Conservation (phyloP, 2,113 vertebrate species). For the Saguinus imperator region DNA sequence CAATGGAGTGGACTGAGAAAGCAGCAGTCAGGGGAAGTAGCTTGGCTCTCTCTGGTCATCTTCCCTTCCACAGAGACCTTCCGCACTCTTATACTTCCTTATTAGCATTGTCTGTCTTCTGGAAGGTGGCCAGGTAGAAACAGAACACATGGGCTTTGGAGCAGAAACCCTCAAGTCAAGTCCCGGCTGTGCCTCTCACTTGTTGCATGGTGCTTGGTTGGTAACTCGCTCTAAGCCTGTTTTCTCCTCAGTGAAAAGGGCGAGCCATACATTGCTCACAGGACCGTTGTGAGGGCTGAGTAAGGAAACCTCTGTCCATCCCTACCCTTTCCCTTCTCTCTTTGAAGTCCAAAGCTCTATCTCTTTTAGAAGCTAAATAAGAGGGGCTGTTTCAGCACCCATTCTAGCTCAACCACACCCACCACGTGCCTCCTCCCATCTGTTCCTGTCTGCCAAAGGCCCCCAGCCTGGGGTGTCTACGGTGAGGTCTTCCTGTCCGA, state of each 20-base stretch:
- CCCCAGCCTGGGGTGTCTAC: not conserved
- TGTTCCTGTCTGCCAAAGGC: not conserved
- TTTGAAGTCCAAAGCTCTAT: not conserved
- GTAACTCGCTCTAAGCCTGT: not conserved
- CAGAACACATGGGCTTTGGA: constrained; percentile 7
- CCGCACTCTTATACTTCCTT: not conserved
- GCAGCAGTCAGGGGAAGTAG: not conserved
- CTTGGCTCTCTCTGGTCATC: not conserved
- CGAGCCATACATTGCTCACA: not conserved
- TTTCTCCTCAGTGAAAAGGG: not conserved
- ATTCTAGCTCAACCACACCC: not conserved
- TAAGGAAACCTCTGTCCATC: not conserved
- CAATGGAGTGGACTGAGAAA: not conserved
- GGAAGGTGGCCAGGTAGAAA: not conserved
- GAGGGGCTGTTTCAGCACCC: not conserved
- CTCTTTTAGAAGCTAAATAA: not conserved
- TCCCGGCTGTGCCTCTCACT: not conserved
- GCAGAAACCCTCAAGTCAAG: not conserved
- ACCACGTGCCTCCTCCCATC: not conserved
- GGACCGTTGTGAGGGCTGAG: not conserved
- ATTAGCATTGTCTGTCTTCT: not conserved
- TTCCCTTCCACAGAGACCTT: not conserved
- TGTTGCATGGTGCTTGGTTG: not conserved
- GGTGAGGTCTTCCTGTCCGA: not conserved
- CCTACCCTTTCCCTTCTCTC: not conserved